Evolutionary conservation across 2,113 vertebrate genomes (phyloP), one percentile per base, ranked within the genome.

Genomic region (Verasper variegatus): DNA sequence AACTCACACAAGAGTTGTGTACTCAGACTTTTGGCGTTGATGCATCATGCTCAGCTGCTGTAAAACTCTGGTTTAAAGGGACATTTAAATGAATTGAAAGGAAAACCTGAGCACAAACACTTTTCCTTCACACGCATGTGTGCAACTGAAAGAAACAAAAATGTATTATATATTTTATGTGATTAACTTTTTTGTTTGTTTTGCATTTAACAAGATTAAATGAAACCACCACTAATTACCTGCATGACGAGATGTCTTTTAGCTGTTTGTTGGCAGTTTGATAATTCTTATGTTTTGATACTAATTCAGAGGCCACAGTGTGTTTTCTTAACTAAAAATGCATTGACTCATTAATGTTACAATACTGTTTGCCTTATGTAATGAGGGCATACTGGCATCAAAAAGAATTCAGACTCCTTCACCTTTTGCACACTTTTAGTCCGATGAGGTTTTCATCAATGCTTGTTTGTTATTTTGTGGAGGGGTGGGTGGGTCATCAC

Each of bases 201-300:
- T 79, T 79, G 51, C 20, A 64, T 70, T 83, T 40, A 62, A 76
- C 12, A 35, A 67, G 42, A 83, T 74, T 70, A 76, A 82, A 85
- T 78, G 4, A 81, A 81, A 62, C 5, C 23, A 60, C 31, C 51
- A 63, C 60, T 45, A 37, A 63, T 73, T 68, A 23, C 11, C 40
- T 59, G 59, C 24, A 71, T 76, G 42, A 49, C 56, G 40, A 66
- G 9, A 37, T 55, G 21, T 67, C 42, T 54, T 51, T 64, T 9
- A 71, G 54, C 62, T 37, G 1, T 51, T 58, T 67, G n/a, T 21
- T 5, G 27, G 17, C 52, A 60, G 10, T 58, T 63, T 45, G 15
- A 61, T 61, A 4, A 71, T 72, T 51, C 21, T 13, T 45, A n/a
- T 45, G 23, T n/a, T 65, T 57, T 62, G 5, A 31, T 31, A 31